Percentiles rank a stretch among this genome's conserved stretches.
Conservation (phyloP, 1,140 invertebrate genomes). For the Drosophila nebulosa region DNA sequence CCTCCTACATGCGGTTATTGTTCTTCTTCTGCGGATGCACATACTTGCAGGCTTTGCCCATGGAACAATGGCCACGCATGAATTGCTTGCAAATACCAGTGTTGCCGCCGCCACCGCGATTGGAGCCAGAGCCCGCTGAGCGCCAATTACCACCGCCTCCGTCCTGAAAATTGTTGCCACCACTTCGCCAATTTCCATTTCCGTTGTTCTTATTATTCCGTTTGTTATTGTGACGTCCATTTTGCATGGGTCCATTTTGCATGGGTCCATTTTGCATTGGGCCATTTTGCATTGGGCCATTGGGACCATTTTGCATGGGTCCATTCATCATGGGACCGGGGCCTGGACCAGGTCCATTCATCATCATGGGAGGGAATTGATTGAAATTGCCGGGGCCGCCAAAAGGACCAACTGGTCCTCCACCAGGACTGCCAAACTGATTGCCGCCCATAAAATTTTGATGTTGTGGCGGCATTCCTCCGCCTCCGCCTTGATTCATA, state of each 20-base stretch:
- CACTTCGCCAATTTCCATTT: conserved; percentile 66
- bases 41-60: conserved; percentile 89
- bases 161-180: conserved; percentile 68
- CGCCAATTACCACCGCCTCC: conserved; percentile 75
- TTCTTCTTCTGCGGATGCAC: conserved; percentile 88
- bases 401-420: conserved; percentile 41
- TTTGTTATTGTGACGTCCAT: conserved; percentile 40
- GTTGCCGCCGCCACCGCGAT: conserved; percentile 61
- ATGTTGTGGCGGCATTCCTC: conserved; percentile 33
- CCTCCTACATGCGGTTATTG: conserved; percentile 82
- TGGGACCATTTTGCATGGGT: conserved; percentile 67
- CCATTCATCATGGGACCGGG: conserved; percentile 81
- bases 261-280: conserved; percentile 58
- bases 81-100: conserved; percentile 88
- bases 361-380: conserved; percentile 70
- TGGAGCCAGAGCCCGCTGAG: conserved; percentile 65
- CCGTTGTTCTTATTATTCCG: conserved; percentile 52
- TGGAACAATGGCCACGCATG: conserved; percentile 88
- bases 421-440: conserved; percentile 53
- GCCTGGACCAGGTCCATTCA: conserved; percentile 74
- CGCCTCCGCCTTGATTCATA: conserved; percentile 24
- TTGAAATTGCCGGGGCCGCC: conserved; percentile 50
- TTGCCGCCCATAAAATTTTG: conserved; percentile 53
- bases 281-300: conserved; percentile 59
- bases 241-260: conserved; percentile 65